A percentile compares a stretch with the other conserved stretches of the same genome.
Conservation (phyloP, 2,113 vertebrate species). For the Atrichornis clamosus region DNA sequence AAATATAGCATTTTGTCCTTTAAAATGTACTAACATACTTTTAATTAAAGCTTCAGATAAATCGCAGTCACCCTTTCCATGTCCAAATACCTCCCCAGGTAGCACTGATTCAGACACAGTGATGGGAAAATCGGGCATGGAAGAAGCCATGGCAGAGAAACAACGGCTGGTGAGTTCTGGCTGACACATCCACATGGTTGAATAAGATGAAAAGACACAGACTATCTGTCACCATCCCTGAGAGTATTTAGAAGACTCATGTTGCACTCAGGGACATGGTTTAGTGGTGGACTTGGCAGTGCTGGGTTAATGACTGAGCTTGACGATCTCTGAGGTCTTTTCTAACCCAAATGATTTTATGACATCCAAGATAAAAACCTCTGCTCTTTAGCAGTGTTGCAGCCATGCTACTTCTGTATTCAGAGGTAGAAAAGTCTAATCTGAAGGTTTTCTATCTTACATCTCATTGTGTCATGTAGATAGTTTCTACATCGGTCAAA, state of each 20-base stretch:
- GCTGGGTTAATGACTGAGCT: background rate
- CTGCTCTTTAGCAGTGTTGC: background rate
- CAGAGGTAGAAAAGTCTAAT: background rate
- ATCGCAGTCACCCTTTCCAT: background rate
- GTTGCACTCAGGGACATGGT: background rate
- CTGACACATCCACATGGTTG: background rate
- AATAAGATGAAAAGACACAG: background rate
- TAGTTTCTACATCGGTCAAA: background rate
- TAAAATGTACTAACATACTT: background rate
- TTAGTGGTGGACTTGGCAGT: background rate
- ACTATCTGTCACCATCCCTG: background rate
- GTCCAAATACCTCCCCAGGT: background rate
- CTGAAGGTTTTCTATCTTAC: background rate
- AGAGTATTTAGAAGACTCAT: background rate
- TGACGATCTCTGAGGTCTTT: background rate
- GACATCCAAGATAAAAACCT: background rate
- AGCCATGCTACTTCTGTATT: background rate
- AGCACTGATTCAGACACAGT: background rate
- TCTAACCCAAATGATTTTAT: background rate
- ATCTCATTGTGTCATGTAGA: background rate
- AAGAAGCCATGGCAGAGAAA: background rate
- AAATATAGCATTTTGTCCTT: background rate
- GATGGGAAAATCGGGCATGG: background rate
- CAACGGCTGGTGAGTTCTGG: background rate
- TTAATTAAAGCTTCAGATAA: background rate